phyloP scores from a whole-genome alignment of 2,797 vertebrate genomes.

The Xyrichtys novacula region DNA sequence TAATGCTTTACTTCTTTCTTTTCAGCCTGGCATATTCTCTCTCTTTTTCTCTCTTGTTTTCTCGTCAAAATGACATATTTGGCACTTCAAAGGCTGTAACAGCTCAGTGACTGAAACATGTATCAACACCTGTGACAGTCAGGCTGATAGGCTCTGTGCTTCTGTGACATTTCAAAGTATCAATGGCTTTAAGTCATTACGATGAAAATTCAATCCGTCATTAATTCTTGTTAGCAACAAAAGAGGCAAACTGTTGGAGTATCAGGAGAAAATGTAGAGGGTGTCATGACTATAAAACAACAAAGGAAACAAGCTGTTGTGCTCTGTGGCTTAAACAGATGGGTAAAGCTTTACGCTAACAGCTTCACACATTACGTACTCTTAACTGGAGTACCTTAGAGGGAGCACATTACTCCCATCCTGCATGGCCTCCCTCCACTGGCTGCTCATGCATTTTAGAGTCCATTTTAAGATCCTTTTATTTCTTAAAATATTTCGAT shows the following conservation, averaged over 20 bases:
- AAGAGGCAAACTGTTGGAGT: not conserved
- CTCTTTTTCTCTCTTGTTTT: not conserved
- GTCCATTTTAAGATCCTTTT: no score
- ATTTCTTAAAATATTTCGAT: no score
- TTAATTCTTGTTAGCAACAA: not conserved
- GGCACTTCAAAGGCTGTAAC: conserved; percentile 19
- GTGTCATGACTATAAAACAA: not conserved
- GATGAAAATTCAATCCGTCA: not conserved
- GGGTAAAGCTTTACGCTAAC: not conserved
- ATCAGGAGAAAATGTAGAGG: not conserved
- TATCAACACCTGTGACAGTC: conserved; percentile 12
- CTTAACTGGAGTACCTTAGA: no score
- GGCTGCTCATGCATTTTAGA: no score
- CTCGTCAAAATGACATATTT: not conserved
- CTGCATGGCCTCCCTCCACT: no score
- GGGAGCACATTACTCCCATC: no score
- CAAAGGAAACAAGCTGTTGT: not conserved
- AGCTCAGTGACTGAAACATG: not conserved
- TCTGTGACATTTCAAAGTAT: conserved; percentile 7
- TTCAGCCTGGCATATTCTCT: not conserved
- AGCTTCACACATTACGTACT: no score
- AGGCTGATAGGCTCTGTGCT: conserved; percentile 7
- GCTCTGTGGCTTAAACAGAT: conserved; percentile 12
- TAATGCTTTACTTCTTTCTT: not conserved
- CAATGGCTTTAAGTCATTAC: conserved; percentile 14